Conservation (phyloP, 2,113 vertebrate species). For the Myiopsitta monachus region DNA sequence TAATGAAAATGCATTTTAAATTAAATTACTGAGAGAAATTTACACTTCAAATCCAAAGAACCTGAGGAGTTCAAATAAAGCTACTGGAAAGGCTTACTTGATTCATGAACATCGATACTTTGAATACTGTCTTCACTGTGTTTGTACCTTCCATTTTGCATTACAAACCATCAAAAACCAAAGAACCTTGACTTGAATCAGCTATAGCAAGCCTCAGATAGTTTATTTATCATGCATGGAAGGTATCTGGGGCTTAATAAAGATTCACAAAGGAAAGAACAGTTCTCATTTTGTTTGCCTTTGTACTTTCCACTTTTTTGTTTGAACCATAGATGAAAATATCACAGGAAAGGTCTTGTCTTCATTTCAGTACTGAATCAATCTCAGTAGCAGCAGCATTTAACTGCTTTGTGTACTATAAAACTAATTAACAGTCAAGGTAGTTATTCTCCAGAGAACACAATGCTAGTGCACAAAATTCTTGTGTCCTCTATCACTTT, state of each 20-base stretch:
- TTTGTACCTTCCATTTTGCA: not conserved
- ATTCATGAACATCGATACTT: not conserved
- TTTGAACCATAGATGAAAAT: not conserved
- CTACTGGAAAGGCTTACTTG: not conserved
- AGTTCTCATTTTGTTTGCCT: not conserved
- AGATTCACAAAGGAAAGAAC: not conserved
- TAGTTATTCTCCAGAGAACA: not conserved
- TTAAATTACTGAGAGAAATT: not conserved
- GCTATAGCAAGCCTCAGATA: not conserved
- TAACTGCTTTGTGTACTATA: not conserved
- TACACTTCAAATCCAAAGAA: not conserved
- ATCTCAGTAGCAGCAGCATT: not conserved
- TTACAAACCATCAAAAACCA: not conserved
- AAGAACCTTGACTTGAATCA: not conserved
- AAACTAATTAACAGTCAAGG: constrained; percentile 30
- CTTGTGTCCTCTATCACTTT: not conserved
- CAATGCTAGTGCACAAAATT: not conserved
- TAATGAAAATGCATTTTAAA: not conserved
- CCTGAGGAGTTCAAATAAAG: not conserved
- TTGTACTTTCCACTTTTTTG: not conserved
- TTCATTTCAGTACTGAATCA: not conserved
- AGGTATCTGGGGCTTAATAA: not conserved
- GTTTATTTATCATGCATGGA: not conserved
- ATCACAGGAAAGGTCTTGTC: not conserved
- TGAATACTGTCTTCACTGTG: not conserved